These are phyloP conservation scores for Nansenia antarctica DNA, from an alignment of 2,113 vertebrate genomes.

Conservation along the genomic window DNA sequence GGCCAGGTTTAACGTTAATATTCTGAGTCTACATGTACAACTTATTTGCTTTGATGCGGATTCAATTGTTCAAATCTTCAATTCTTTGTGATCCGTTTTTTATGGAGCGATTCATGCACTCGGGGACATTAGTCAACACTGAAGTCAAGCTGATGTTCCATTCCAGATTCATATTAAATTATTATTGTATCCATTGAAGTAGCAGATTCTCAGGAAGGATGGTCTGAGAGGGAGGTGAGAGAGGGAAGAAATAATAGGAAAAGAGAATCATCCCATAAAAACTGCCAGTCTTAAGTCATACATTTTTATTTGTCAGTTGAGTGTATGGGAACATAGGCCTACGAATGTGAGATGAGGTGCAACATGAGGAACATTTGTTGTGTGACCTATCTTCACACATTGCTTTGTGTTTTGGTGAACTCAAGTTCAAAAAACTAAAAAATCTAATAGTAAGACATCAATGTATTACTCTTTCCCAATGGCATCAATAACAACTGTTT, in stretches of 20 bases:
- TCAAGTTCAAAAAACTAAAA: slow-evolving; percentile 7
- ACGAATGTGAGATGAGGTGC: no score
- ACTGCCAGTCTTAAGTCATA: no score
- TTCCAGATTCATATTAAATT: slow-evolving; percentile 39
- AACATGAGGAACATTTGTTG: no score
- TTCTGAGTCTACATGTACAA: slow-evolving; percentile 18
- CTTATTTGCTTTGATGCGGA: slow-evolving; percentile 48
- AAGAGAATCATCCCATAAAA: no score
- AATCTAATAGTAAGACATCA: slow-evolving; percentile 27
- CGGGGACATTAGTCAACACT: slow-evolving; percentile 34
- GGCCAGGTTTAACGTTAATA: slow-evolving; percentile 39
- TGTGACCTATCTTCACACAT: neutral
- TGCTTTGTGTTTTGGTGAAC: no score
- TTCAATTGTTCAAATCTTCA: slow-evolving; percentile 43
- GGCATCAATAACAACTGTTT: slow-evolving; percentile 16
- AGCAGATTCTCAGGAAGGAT: neutral
- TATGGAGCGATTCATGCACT: slow-evolving; percentile 22
- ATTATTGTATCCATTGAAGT: neutral
- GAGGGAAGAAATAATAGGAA: slow-evolving; percentile 5
- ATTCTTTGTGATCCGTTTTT: slow-evolving; percentile 43
- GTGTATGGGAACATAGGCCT: neutral
- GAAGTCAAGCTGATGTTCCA: slow-evolving; percentile 31
- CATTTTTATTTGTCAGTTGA: no score
- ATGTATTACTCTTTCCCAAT: slow-evolving; percentile 15
- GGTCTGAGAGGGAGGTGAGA: slow-evolving; percentile 22